These are phyloP conservation scores for Deilephila elpenor DNA, from an alignment of 2,888 invertebrate species.

Conservation along the genomic window DNA sequence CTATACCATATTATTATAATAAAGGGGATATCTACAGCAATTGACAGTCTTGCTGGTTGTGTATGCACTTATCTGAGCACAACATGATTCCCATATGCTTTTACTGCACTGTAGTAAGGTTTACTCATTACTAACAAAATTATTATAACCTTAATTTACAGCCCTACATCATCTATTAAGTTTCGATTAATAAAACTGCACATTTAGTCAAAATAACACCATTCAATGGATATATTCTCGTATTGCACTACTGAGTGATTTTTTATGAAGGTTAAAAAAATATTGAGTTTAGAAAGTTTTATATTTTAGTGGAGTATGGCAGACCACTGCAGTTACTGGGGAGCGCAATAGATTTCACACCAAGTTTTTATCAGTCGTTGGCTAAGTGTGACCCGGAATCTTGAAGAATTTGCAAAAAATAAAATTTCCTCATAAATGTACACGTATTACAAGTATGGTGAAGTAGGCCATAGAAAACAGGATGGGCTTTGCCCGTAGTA, in stretches of 20 bases:
- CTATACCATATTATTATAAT: conserved; percentile 80
- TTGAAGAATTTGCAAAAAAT: background rate
- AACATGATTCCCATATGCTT: conserved; percentile 43
- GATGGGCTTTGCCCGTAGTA: background rate
- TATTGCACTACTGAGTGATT: conserved; percentile 74
- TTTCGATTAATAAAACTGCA: conserved; percentile 55
- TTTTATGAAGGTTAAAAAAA: conserved; percentile 14
- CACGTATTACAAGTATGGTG: background rate
- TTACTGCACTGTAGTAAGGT: conserved; percentile 44
- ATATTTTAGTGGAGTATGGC: background rate
- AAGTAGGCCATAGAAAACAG: conserved; percentile 18
- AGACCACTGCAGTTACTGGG: background rate
- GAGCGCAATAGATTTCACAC: conserved; percentile 7
- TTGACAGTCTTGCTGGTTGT: conserved; percentile 83
- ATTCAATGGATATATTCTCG: conserved; percentile 67
- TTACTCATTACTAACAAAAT: conserved; percentile 61
- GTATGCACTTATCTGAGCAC: conserved; percentile 72
- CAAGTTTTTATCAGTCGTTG: conserved; percentile 20
- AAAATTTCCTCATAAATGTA: background rate
- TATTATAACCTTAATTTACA: conserved; percentile 73
- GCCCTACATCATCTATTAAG: conserved; percentile 63
- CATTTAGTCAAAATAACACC: conserved; percentile 66
- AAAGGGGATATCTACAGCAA: conserved; percentile 81
- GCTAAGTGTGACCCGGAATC: conserved; percentile 10
- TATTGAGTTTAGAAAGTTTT: conserved; percentile 1